Evolutionary conservation across 2,888 invertebrate species (phyloP), one percentile per base, ranked within the genome.

Genomic region (Dryomyza anilis): DNA sequence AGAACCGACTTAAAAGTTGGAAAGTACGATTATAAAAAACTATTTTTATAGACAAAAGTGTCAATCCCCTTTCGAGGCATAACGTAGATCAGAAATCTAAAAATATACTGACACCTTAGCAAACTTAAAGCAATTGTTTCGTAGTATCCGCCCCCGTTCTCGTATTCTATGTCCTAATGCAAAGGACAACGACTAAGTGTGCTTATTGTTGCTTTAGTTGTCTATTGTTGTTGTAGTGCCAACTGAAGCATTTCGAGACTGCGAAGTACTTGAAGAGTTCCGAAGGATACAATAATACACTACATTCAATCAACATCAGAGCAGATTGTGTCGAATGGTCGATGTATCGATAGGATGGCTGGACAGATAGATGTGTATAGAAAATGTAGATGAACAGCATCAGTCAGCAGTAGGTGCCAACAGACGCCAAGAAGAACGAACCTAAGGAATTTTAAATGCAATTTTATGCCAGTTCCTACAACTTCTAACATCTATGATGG

Each of bases 401-500:
- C n/a, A n/a, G n/a, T n/a, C 23, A n/a, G 23, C 21, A 46, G 46
- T 8, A 23, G 33, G 10, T 16, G 55, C 21, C 7, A 21, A 33
- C 14, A 36, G 21, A 2, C 36, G 10, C 23, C 16, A 25, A 48
- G 3, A 12, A 25, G 14, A 12, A 21, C 1, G 36, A 33, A 36
- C 14, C 55, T 12, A 55, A 36, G 21, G 55, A 55, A 55, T 55
- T 55, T 55, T 36, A 33, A 55, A 55, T 55, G 55, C 55, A 55
- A 55, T 55, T 36, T 55, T 21, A 21, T 21, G 33, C 55, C 36
- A 23, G 21, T 36, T 36, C 55, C 19, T 23, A 16, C 21, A 33
- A 36, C 19, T 14, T 30, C 39, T 39, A 12, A n/a, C n/a, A n/a
- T n/a, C n/a, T n/a, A n/a, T n/a, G n/a, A n/a, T n/a, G n/a, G n/a